Percentiles rank a stretch among this genome's conserved stretches.
phyloP scores from a whole-genome alignment of 2,113 vertebrate genomes.

The Ranitomeya variabilis region DNA sequence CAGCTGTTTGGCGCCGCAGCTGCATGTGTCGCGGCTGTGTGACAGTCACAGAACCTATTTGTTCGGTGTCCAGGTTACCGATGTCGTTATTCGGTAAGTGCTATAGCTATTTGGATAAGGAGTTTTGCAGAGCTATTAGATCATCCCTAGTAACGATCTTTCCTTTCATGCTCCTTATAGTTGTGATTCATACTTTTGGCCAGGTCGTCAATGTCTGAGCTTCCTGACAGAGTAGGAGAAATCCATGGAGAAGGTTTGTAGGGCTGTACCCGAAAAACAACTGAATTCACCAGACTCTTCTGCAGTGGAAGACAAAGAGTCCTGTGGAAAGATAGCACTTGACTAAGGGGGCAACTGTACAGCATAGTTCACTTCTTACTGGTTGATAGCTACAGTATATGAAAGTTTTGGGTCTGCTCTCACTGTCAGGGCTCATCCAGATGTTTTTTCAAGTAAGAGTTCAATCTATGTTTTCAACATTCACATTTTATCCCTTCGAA shows the following conservation, averaged over 20 bases:
- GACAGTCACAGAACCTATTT: too few species aligned
- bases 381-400: constrained; percentile 90
- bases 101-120: too few species aligned
- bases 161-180: constrained; percentile 81
- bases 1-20: too few species aligned
- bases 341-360: constrained; percentile 84
- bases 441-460: too few species aligned
- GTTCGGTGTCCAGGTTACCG: too few species aligned
- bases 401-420: constrained; percentile 88
- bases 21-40: too few species aligned
- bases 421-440: constrained; percentile 75
- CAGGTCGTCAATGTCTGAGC: constrained; percentile 86
- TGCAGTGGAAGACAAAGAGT: background rate
- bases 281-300: constrained; percentile 30
- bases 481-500: too few species aligned
- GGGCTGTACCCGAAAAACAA: constrained; percentile 55
- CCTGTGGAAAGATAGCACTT: constrained; percentile 59
- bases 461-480: too few species aligned
- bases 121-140: too few species aligned
- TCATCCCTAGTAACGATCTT: constrained; percentile 66
- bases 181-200: constrained; percentile 88
- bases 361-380: constrained; percentile 95
- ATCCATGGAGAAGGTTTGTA: constrained; percentile 63
- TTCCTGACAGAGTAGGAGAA: constrained; percentile 67
- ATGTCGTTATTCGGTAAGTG: too few species aligned